A percentile compares a stretch with the other conserved stretches of the same genome.
Conservation (phyloP, 2,797 vertebrate genomes). For the Sphenodon punctatus region DNA sequence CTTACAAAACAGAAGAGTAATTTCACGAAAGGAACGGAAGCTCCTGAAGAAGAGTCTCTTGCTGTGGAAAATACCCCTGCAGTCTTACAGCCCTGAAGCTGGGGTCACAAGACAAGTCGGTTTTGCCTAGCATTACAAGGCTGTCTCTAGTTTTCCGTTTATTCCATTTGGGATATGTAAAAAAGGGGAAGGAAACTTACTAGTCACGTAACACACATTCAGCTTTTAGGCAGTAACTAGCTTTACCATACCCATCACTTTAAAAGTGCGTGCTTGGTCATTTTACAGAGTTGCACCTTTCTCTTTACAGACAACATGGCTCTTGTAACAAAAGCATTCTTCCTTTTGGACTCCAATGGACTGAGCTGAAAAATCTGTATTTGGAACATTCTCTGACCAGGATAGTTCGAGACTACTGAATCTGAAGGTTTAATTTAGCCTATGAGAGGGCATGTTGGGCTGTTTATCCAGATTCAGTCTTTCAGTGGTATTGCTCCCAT, state of each 20-base stretch:
- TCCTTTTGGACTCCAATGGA: not conserved
- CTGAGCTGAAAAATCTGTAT: slow-evolving; percentile 1
- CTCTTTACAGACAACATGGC: not conserved
- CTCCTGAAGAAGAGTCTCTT: not conserved
- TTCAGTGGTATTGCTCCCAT: fast-evolving
- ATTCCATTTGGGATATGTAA: not conserved
- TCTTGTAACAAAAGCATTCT: not conserved
- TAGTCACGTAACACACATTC: too few species aligned
- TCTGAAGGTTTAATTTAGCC: not conserved
- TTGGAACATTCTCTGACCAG: not conserved
- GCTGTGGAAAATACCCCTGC: not conserved
- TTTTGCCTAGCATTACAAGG: too few species aligned
- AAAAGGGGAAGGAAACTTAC: too few species aligned
- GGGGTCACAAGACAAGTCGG: too few species aligned
- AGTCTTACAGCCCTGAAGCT: not conserved
- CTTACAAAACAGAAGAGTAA: not conserved
- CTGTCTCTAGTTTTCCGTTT: not conserved
- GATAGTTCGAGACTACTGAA: not conserved
- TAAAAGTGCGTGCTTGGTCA: too few species aligned
- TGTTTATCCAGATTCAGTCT: too few species aligned
- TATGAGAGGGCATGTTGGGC: too few species aligned
- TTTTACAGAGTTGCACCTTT: too few species aligned
- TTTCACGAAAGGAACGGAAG: too few species aligned
- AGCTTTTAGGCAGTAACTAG: too few species aligned
- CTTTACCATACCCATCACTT: too few species aligned